These are phyloP conservation scores for Bagarius yarrelli DNA, from an alignment of 2,113 vertebrate genomes.

Conservation along the genomic window DNA sequence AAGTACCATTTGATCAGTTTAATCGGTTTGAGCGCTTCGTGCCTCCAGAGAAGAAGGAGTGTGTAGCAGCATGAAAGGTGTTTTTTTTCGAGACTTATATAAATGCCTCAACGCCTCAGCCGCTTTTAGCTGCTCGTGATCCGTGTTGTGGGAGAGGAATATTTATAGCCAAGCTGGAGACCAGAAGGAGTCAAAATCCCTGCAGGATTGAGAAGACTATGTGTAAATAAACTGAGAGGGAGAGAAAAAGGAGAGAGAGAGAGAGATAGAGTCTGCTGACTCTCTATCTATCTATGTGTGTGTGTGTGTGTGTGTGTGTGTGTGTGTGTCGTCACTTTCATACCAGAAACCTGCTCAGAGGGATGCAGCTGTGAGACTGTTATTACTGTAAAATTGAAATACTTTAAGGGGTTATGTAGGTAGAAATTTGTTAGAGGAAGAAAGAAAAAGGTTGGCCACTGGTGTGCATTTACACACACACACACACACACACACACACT, in stretches of 20 bases:
- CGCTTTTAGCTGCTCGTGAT: constrained; percentile 30
- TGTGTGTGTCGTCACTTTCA: neutral
- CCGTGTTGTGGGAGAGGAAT: constrained; percentile 24
- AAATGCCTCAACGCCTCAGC: neutral
- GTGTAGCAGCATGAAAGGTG: neutral
- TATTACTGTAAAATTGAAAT: neutral
- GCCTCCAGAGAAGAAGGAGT: neutral
- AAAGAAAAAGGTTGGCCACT: neutral
- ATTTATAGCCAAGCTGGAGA: constrained; percentile 34
- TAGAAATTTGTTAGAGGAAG: neutral
- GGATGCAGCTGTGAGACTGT: neutral
- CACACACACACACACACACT: neutral
- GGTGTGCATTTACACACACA: neutral
- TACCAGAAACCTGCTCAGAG: neutral
- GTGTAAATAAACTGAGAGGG: constrained; percentile 27
- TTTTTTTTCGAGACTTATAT: constrained; percentile 26
- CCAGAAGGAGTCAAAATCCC: constrained; percentile 38
- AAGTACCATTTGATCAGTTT: constrained; percentile 17
- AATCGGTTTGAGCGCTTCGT: neutral
- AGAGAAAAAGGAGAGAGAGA: constrained; percentile 23
- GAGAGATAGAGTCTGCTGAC: constrained; percentile 17
- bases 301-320: constrained; percentile 5
- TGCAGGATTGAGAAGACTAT: constrained; percentile 20
- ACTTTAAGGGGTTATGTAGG: neutral
- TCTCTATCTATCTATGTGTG: neutral